These are phyloP conservation scores for Sphyrna mokarran DNA, from an alignment of 2,113 vertebrate genomes.

Conservation along the genomic window DNA sequence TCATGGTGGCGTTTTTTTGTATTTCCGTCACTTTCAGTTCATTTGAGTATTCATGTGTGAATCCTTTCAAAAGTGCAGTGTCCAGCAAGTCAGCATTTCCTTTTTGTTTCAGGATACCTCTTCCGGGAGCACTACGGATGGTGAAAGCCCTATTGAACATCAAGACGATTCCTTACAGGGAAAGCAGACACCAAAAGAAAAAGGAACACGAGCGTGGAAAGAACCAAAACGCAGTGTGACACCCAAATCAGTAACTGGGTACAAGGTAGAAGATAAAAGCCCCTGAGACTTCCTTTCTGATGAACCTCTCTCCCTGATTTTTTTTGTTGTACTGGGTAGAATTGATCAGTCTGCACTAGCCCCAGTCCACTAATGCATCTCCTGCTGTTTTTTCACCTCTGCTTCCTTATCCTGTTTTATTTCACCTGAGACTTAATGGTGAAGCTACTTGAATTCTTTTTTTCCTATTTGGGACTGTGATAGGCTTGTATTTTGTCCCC, in stretches of 20 bases:
- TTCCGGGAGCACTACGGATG: slow-evolving; percentile 84
- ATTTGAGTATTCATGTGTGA: neutral
- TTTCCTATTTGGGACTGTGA: slow-evolving; percentile 33
- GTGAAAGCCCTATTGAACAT: slow-evolving; percentile 71
- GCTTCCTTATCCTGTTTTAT: slow-evolving; percentile 50
- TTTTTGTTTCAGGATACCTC: slow-evolving; percentile 79
- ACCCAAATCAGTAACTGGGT: slow-evolving; percentile 87
- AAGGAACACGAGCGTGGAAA: slow-evolving; percentile 71
- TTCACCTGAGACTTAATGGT: slow-evolving; percentile 51
- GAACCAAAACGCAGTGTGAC: slow-evolving; percentile 76
- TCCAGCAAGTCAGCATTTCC: neutral
- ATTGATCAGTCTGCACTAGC: slow-evolving; percentile 51
- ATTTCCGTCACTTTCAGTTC: neutral
- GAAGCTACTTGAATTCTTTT: slow-evolving; percentile 43
- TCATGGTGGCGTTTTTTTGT: slow-evolving; percentile 5
- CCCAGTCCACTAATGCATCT: slow-evolving; percentile 49
- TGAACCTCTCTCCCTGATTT: slow-evolving; percentile 60
- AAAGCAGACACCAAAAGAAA: slow-evolving; percentile 82
- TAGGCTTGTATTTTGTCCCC: neutral
- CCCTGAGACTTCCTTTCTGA: slow-evolving; percentile 78
- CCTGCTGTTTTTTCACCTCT: slow-evolving; percentile 49
- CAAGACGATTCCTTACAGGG: slow-evolving; percentile 77
- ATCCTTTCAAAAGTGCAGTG: neutral
- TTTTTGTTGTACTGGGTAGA: slow-evolving; percentile 43
- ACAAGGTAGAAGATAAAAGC: slow-evolving; percentile 99